Evolutionary conservation across 1,140 invertebrate species (phyloP), one percentile per base, ranked within the genome.

Genomic region (Theocolax elegans): DNA sequence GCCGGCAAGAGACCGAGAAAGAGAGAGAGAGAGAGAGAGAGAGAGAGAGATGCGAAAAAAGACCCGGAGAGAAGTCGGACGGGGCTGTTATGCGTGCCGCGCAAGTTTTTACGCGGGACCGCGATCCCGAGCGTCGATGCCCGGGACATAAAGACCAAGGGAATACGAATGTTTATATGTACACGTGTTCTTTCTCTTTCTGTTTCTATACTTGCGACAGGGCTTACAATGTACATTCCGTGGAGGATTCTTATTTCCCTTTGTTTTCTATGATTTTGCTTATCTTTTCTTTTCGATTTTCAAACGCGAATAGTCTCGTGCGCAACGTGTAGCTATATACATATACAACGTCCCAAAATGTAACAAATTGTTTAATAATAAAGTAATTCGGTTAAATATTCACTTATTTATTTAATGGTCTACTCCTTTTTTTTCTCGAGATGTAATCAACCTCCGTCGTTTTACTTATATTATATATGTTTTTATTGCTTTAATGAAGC

Each of bases 91-190:
- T 48, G 54, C 65, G 40, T 58, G 40, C 35, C 53, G 27, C 40
- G 40, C 27, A 27, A 48, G 29, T 65, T 65, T 65, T 65, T 65
- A 54, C 38, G 49, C 49, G 19, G 15, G 19, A 7, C 13, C 21
- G 59, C 44, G 4, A 29, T 21, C 21, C 9, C 12, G 6, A 25
- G 42, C 17, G 25, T 0, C 27, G 42, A 38, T 48, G 23, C 3
- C 21, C 29, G 8, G 27, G 9, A 54, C 46, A 42, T 56, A 44
- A 54, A 44, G 48, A 44, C 31, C 23, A 51, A 66, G 10, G 3
- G 49, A 53, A 51, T 65, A 42, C 49, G 49, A 54, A 54, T 65
- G 49, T 54, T 15, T 38, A 35, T 63, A 51, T 25, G 19, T 35
- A 35, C 6, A 1, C n/a, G 6, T 8, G 19, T 12, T 59, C 9